Conservation (phyloP, 1,140 invertebrate genomes). For the Doryteuthis pealeii region DNA sequence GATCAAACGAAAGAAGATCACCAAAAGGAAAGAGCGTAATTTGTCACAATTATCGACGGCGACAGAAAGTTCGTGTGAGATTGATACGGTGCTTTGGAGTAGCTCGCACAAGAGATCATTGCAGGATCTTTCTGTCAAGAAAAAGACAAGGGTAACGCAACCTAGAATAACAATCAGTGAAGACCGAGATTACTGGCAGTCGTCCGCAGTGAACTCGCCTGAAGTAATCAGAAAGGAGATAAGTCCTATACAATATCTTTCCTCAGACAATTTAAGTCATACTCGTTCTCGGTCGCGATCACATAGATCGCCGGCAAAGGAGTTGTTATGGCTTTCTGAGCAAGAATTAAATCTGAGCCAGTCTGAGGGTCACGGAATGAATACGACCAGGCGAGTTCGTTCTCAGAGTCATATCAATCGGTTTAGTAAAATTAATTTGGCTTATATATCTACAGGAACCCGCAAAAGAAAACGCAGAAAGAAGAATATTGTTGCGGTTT, state of each 20-base stretch:
- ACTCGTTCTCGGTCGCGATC: not conserved
- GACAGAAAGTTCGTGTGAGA: conserved; percentile 3
- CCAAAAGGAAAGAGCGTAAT: not conserved
- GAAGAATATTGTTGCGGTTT: conserved; percentile 3
- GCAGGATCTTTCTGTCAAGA: too few species aligned
- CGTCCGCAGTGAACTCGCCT: too few species aligned
- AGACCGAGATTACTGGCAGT: too few species aligned
- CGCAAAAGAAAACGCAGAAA: not conserved
- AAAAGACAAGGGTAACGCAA: too few species aligned
- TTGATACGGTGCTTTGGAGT: not conserved
- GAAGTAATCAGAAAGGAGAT: too few species aligned
- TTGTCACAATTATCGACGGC: not conserved
- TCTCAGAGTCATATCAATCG: not conserved
- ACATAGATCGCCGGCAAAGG: not conserved
- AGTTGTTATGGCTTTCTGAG: not conserved
- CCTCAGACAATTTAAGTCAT: not conserved
- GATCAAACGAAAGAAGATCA: not conserved
- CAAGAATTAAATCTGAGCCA: not conserved
- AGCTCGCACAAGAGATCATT: not conserved
- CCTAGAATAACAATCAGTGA: too few species aligned
- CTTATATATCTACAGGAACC: not conserved
- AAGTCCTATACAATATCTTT: not conserved
- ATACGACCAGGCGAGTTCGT: not conserved
- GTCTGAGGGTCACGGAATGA: not conserved
- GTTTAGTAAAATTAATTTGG: not conserved